These are phyloP conservation scores for Diorhabda carinulata DNA, from an alignment of 1,140 invertebrate species.

Conservation along the genomic window DNA sequence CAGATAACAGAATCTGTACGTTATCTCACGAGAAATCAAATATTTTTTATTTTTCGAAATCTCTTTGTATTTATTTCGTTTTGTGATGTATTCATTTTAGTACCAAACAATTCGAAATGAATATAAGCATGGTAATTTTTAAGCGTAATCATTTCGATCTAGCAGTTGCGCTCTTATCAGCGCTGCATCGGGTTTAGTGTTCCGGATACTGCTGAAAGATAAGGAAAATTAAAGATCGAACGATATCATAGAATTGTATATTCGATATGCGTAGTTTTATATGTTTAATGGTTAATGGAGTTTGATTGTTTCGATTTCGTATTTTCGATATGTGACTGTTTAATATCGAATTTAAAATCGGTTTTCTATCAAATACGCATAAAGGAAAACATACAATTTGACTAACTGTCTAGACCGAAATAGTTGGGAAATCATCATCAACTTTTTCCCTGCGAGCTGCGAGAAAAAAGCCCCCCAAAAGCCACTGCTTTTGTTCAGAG, in stretches of 20 bases:
- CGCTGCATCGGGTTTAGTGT: constrained; percentile 28
- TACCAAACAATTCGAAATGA: background rate
- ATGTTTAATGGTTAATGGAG: background rate
- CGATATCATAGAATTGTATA: constrained; percentile 27
- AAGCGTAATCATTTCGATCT: background rate
- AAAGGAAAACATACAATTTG: too few relatives aligned
- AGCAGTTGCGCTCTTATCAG: constrained; percentile 17
- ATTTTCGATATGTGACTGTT: background rate
- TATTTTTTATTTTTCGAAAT: constrained; percentile 3
- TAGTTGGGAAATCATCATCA: too few relatives aligned
- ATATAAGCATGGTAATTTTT: constrained; percentile 3
- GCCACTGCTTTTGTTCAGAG: too few relatives aligned
- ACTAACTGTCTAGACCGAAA: too few relatives aligned
- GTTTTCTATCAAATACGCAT: too few relatives aligned
- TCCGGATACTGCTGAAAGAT: constrained; percentile 29
- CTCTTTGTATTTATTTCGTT: constrained; percentile 1
- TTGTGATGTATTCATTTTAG: background rate
- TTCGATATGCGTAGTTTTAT: constrained; percentile 19
- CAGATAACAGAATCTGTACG: too few relatives aligned
- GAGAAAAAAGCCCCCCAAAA: too few relatives aligned
- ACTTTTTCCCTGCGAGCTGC: too few relatives aligned
- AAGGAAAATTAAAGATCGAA: constrained; percentile 33
- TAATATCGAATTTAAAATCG: too few relatives aligned
- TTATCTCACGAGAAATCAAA: background rate
- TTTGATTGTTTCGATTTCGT: background rate